Base-by-base conservation (phyloP, 2,113 vertebrate genomes). In the Scomber japonicus region DNA sequence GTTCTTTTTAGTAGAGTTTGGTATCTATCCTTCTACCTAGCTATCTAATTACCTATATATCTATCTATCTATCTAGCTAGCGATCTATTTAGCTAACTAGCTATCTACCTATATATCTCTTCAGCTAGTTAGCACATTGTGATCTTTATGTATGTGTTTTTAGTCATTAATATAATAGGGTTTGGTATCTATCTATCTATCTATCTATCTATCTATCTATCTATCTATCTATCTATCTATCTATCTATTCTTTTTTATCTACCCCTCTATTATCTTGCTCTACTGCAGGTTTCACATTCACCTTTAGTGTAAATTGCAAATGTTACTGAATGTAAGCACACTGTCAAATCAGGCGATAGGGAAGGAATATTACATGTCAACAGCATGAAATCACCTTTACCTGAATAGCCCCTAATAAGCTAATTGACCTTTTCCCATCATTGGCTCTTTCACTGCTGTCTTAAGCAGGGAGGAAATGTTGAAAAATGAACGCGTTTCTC, bases 401-500 rank as follows among this genome's bases (percentile, higher is more conserved):
- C 87, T 82, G 86, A 91, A 86, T 50, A 74, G 81, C 83, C 85
- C 81, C 84, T 94, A 95, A 95, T 93, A 92, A 94, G 93, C 86
- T 91, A 93, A 92, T 91, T 94, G 92, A 94, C 93, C 94, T 95
- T 94, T 93, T 92, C 92, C 80, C 80, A 60, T 89, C 70, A 75
- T 82, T 50, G 79, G 74, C 85, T 85, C 71, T 82, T 87, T 78
- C 77, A 53, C 74, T 17, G 75, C 88, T 84, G 87, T 84, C 89
- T 85, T 53, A 64, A 53, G 64, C 78, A 73, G 69, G 71, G 67
- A 75, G 60, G 75, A 67, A 83, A 87, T 53, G 84, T 83, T 75
- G 82, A 84, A 46, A 81, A 76, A 80, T 59, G 75, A 83, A 71
- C 14, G 73, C 11, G 45, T 45, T 68, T 55, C 68, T 73, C 44